Percentiles rank a stretch among this genome's conserved stretches.
Evolutionary conservation across 2,888 invertebrate species (phyloP).

Genomic region (Leptinotarsa juncta): DNA sequence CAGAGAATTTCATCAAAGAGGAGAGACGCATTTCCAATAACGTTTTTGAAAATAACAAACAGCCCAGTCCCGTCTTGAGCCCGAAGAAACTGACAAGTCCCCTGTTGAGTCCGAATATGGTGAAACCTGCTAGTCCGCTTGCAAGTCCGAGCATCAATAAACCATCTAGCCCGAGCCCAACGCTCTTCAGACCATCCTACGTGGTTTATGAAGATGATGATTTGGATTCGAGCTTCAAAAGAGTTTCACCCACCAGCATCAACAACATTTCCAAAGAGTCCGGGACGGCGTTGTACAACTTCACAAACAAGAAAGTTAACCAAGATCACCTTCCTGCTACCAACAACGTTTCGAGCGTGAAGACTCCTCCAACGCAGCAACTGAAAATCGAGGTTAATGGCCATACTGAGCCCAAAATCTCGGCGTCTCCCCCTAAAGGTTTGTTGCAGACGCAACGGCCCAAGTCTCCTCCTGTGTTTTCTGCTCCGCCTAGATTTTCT

Average conservation of each 20-base stretch:
- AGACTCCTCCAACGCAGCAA: conserved; percentile 51
- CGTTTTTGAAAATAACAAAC: neutral
- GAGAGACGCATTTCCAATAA: conserved; percentile 42
- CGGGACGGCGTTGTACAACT: conserved; percentile 72
- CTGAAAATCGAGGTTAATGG: conserved; percentile 54
- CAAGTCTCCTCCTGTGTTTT: conserved; percentile 50
- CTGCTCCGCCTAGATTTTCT: conserved; percentile 52
- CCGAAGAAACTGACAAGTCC: conserved; percentile 36
- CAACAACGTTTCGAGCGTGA: conserved; percentile 46
- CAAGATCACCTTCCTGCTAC: conserved; percentile 58
- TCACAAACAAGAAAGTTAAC: conserved; percentile 63
- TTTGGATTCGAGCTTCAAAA: conserved; percentile 38
- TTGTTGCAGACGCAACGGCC: conserved; percentile 28
- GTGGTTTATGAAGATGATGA: conserved; percentile 35
- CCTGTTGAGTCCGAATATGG: conserved; percentile 33
- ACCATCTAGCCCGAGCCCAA: conserved; percentile 49
- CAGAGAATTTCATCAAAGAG: conserved; percentile 51
- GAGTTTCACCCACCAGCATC: conserved; percentile 48
- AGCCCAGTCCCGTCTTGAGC: neutral
- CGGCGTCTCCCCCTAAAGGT: conserved; percentile 22
- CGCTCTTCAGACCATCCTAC: conserved; percentile 40
- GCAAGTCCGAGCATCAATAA: conserved; percentile 32
- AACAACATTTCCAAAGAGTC: conserved; percentile 75
- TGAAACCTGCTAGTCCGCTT: conserved; percentile 40
- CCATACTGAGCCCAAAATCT: conserved; percentile 44